Conservation (phyloP, 1,140 invertebrate genomes). For the Lerema accius region DNA sequence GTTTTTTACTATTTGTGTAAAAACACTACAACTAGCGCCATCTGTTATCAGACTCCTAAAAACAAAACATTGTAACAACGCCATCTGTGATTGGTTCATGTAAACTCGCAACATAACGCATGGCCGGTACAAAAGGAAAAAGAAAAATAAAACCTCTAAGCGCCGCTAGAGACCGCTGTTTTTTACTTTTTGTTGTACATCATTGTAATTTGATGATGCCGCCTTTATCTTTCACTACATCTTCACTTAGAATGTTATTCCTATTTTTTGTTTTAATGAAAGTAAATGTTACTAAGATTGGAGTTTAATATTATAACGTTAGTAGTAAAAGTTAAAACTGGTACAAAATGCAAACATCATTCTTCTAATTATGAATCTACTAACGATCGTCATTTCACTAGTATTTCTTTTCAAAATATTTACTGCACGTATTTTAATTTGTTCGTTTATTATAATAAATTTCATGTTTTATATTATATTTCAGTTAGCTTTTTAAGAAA, state of each 20-base stretch:
- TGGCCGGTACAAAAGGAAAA: constrained; percentile 35
- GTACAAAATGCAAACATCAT: too few species aligned
- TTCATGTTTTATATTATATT: too few species aligned
- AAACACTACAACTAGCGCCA: constrained; percentile 43
- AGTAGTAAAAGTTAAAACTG: too few species aligned
- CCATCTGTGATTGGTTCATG: constrained; percentile 42
- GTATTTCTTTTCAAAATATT: too few species aligned
- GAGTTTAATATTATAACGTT: too few species aligned
- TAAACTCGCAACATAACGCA: background rate
- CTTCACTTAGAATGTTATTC: constrained; percentile 1
- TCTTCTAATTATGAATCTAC: too few species aligned
- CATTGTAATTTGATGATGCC: constrained; percentile 9
- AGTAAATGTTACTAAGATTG: background rate
- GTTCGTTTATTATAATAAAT: too few species aligned
- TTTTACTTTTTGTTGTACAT: constrained; percentile 45
- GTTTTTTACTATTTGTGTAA: constrained; percentile 37
- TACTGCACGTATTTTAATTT: too few species aligned
- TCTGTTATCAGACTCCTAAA: constrained; percentile 38
- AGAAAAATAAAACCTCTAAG: constrained; percentile 30
- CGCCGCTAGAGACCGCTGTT: constrained; percentile 61
- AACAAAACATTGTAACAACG: constrained; percentile 14
- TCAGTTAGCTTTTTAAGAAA: too few species aligned
- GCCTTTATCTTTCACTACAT: constrained; percentile 22
- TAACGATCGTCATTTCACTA: too few species aligned
- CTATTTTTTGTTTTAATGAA: background rate